phyloP scores from a whole-genome alignment of 2,888 invertebrate genomes.

The Ophioninae sp. region DNA sequence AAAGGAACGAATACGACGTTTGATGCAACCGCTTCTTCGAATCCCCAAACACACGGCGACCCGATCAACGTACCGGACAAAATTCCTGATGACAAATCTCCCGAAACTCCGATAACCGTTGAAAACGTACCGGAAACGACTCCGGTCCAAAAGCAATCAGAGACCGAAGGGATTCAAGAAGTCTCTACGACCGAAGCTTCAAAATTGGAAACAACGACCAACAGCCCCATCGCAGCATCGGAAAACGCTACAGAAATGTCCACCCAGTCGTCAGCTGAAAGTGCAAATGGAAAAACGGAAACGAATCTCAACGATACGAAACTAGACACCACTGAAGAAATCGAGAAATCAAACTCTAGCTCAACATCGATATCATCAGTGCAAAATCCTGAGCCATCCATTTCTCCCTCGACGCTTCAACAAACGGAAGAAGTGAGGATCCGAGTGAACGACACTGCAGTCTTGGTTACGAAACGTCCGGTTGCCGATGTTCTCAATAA shows the following conservation, averaged over 20 bases:
- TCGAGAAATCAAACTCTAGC: conserved; percentile 16
- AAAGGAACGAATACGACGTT: conserved; percentile 4
- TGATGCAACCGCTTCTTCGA: conserved; percentile 55
- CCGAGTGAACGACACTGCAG: conserved; percentile 67
- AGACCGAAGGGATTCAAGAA: conserved; percentile 18
- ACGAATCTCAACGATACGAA: neutral
- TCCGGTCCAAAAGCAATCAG: conserved; percentile 28
- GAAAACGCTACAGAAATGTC: conserved; percentile 10
- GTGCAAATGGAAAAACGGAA: neutral
- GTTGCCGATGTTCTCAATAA: conserved; percentile 34
- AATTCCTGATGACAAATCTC: conserved; percentile 19
- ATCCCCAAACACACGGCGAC: conserved; percentile 64
- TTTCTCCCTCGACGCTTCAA: neutral
- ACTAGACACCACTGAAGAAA: conserved; percentile 12
- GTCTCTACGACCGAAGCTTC: conserved; percentile 29
- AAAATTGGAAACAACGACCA: conserved; percentile 51
- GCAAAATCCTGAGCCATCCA: conserved; percentile 15
- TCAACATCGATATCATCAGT: conserved; percentile 1
- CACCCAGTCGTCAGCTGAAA: neutral
- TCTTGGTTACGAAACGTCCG: conserved; percentile 59
- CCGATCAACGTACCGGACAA: conserved; percentile 65
- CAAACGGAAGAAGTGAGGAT: conserved; percentile 63
- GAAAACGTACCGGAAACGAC: conserved; percentile 58
- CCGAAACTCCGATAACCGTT: conserved; percentile 62
- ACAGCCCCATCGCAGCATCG: conserved; percentile 29